phyloP scores from a whole-genome alignment of 2,797 vertebrate species.

The Enteromius mattozi region DNA sequence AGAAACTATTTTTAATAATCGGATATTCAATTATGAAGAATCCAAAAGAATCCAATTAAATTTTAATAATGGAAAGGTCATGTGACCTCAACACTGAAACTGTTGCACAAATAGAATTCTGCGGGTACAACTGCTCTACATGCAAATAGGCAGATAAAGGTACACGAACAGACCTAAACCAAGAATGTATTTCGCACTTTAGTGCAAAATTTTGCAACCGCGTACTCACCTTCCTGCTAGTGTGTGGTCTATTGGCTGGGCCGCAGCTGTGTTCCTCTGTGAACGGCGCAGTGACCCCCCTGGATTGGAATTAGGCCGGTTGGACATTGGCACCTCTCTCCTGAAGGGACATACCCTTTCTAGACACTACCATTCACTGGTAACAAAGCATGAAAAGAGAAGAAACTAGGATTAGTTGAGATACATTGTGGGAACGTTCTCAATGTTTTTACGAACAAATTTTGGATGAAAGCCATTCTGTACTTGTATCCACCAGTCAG shows the following conservation, averaged over 20 bases:
- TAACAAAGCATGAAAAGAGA: slow-evolving; percentile 16
- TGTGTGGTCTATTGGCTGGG: slow-evolving; percentile 98
- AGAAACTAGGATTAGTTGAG: slow-evolving; percentile 35
- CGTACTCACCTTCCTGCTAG: slow-evolving; percentile 91
- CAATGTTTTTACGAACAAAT: background rate
- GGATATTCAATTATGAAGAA: background rate
- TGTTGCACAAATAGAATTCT: background rate
- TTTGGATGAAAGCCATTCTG: background rate
- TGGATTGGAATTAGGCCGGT: slow-evolving; percentile 99
- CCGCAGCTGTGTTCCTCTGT: slow-evolving; percentile 99
- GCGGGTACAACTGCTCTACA: background rate
- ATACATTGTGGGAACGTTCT: background rate
- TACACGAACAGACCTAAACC: background rate
- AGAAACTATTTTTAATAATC: background rate
- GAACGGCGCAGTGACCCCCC: slow-evolving; percentile 99
- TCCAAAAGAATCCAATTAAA: background rate
- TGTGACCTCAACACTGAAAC: background rate
- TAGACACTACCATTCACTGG: slow-evolving; percentile 99
- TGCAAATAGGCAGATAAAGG: background rate
- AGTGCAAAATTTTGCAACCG: background rate
- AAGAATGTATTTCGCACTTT: background rate
- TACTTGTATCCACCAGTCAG: background rate
- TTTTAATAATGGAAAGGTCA: background rate
- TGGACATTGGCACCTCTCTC: slow-evolving; percentile 99
- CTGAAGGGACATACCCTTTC: slow-evolving; percentile 99